A percentile compares a stretch with the other conserved stretches of the same genome.
Conservation (phyloP, 2,888 invertebrate genomes). For the Ectobius pallidus region DNA sequence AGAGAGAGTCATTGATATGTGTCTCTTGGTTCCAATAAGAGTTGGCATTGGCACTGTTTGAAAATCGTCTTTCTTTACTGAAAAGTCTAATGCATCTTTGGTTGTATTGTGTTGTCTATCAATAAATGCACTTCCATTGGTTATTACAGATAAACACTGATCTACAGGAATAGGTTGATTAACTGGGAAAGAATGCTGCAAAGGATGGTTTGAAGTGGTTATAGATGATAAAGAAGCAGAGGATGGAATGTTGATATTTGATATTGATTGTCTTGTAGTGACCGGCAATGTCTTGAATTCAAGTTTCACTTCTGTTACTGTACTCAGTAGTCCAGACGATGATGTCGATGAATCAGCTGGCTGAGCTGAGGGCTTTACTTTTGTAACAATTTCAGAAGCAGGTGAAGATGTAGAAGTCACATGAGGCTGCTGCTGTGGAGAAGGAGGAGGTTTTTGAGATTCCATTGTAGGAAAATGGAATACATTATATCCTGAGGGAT, state of each 20-base stretch:
- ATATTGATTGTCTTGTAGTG: no score
- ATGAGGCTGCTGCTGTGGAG: conserved; percentile 11
- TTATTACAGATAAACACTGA: neutral
- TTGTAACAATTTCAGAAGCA: neutral
- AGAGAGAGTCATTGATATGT: neutral
- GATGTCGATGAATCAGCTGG: neutral
- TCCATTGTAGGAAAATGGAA: conserved; percentile 3
- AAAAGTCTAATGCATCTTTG: conserved; percentile 8
- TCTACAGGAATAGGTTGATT: neutral
- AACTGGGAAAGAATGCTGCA: neutral
- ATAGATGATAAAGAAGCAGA: neutral
- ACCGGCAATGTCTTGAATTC: conserved; percentile 16
- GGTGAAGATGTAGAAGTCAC: conserved; percentile 20
- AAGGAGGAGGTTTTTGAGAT: conserved; percentile 8
- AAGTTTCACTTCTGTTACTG: conserved; percentile 9
- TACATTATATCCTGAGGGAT: conserved; percentile 5
- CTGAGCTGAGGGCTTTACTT: neutral
- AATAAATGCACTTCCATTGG: neutral
- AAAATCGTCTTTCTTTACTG: neutral
- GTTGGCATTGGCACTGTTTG: neutral
- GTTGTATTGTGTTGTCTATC: neutral
- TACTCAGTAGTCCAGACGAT: neutral
- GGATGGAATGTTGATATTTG: neutral
- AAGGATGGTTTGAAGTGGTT: neutral
- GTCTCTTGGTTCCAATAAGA: neutral